These are phyloP conservation scores for Cotesia vestalis DNA, from an alignment of 1,140 invertebrate species.

Conservation along the genomic window DNA sequence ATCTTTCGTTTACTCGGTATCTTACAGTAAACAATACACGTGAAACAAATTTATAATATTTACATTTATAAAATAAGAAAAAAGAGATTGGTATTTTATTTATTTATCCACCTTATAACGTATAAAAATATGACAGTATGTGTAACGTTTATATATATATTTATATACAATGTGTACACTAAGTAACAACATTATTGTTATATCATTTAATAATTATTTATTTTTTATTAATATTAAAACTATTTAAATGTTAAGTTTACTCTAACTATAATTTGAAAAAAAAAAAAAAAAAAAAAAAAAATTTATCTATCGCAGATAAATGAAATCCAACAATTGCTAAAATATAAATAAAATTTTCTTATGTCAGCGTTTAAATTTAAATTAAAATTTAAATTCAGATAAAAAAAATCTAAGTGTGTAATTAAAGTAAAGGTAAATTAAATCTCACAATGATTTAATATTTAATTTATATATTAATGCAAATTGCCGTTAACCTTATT, in stretches of 20 bases:
- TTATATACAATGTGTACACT: constrained; percentile 57
- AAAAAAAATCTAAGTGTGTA: too few relatives aligned
- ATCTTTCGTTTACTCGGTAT: constrained; percentile 18
- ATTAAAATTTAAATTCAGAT: too few relatives aligned
- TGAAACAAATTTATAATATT: constrained; percentile 24
- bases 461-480: too few relatives aligned
- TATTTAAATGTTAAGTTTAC: too few relatives aligned
- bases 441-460: too few relatives aligned
- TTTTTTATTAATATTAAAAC: background rate
- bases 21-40: constrained; percentile 30
- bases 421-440: too few relatives aligned
- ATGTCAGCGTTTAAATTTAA: too few relatives aligned
- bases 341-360: too few relatives aligned
- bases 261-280: too few relatives aligned
- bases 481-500: constrained; percentile 4
- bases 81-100: constrained; percentile 23
- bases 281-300: background rate
- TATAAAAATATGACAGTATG: constrained; percentile 66
- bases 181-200: constrained; percentile 35
- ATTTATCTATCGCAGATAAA: background rate
- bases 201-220: constrained; percentile 7
- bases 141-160: constrained; percentile 36
- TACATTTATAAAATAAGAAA: constrained; percentile 28
- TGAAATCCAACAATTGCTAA: too few relatives aligned
- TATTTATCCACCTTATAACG: constrained; percentile 45